These are phyloP conservation scores for Zaprionus vittiger DNA, from an alignment of 1,140 invertebrate species.

Conservation along the genomic window DNA sequence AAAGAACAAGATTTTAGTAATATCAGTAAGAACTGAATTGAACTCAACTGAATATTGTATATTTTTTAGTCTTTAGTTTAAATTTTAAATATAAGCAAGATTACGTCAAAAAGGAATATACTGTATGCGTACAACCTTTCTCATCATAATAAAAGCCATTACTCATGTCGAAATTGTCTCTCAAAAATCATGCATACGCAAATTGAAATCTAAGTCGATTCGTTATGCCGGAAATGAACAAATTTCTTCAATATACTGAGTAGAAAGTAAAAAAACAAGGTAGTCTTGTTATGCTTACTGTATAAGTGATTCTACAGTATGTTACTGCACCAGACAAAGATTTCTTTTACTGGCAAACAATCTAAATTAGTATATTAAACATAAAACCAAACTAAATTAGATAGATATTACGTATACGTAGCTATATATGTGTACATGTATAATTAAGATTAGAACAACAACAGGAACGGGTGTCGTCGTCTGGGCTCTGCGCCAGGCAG, in stretches of 20 bases:
- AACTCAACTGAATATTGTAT: no score
- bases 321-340: constrained; percentile 12
- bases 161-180: constrained; percentile 1
- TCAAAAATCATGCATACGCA: background rate
- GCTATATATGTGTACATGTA: constrained; percentile 19
- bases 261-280: background rate
- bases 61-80: no score
- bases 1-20: no score
- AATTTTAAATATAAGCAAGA: background rate
- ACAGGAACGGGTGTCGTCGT: constrained; percentile 48
- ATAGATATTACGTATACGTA: constrained; percentile 77
- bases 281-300: background rate
- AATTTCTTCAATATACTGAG: background rate
- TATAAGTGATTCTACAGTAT: background rate
- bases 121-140: background rate
- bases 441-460: constrained; percentile 73
- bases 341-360: constrained; percentile 44
- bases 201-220: constrained; percentile 2
- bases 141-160: background rate
- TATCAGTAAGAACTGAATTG: no score
- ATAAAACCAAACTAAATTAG: constrained; percentile 16
- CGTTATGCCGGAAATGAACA: constrained; percentile 1
- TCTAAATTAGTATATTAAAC: constrained; percentile 24
- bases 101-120: constrained; percentile 4
- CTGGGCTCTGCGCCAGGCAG: constrained; percentile 74